Evolutionary conservation across 2,888 invertebrate species (phyloP), one percentile per base, ranked within the genome.

Genomic region (Himalopsyche tibetana): DNA sequence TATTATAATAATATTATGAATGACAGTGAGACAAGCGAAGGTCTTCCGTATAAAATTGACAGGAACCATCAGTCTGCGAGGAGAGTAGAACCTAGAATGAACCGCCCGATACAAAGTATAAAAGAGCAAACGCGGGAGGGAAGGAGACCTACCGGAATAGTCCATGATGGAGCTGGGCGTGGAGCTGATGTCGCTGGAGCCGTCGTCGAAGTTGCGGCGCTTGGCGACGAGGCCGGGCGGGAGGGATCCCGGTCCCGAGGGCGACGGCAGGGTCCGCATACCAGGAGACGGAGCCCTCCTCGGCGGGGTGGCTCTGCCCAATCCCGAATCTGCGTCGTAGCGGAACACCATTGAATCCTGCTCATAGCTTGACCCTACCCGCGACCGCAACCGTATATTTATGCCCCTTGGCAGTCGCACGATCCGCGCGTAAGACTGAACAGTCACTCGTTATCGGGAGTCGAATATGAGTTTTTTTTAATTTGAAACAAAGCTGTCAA

Each of bases 121-220:
- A 40, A 17, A 5, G 17, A 15, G 28, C 51, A 36, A 56, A 82
- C 28, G 38, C 17, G 36, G 19, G 11, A 55, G 38, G 55, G 80
- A 85, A 74, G 19, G 51, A 90, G 91, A 91, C 94, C 93, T 91
- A 96, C 96, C 96, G 90, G 95, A 96, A 92, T 97, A 97, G 92
- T 97, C 97, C 96, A 96, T 96, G 94, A 96, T 97, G 90, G 96
- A 97, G 92, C 96, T 96, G 90, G 96, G 95, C 88, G 96, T 96
- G 90, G 96, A 96, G 90, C 96, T 96, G 90, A 97, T 96, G 93
- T 97, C 97, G 92, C 97, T 97, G 90, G 96, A 95, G 89, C 95
- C 95, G 91, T 96, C 96, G 91, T 96, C 96, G 90, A 95, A 96
- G 89, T 94, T 94, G 90, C 94, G 93, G 89, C 92, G 91, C 93